Percentiles rank a stretch among this genome's conserved stretches.
phyloP scores from a whole-genome alignment of 2,888 invertebrate genomes.

The Amaurobius ferox region DNA sequence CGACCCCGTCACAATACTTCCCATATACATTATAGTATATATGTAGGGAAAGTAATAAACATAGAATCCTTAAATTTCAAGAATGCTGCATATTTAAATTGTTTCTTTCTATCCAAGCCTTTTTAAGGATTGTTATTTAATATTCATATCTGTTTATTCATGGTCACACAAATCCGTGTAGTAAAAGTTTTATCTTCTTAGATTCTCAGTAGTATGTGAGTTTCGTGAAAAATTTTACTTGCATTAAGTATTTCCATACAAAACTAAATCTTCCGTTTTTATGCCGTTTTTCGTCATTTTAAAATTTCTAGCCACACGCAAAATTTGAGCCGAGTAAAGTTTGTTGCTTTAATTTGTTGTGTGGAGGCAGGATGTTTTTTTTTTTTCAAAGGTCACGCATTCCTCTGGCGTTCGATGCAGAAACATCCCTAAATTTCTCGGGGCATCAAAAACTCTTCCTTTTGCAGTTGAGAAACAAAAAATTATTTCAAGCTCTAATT shows the following conservation, averaged over 20 bases:
- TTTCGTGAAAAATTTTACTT: constrained; percentile 9
- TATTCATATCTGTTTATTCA: constrained; percentile 18
- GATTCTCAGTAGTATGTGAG: background rate
- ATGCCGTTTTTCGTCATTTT: constrained; percentile 4
- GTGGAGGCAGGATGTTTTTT: too few relatives aligned
- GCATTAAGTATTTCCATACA: constrained; percentile 15
- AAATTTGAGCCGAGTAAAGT: constrained; percentile 15
- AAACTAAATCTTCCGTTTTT: constrained; percentile 12
- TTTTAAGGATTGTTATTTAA: background rate
- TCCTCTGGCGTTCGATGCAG: constrained; percentile 4
- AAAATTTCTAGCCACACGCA: constrained; percentile 19
- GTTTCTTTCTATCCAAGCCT: too few relatives aligned
- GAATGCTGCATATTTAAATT: too few relatives aligned
- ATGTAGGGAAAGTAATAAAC: too few relatives aligned
- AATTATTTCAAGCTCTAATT: constrained; percentile 33
- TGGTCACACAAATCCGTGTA: background rate
- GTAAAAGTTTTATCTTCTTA: constrained; percentile 12
- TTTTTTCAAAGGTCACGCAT: constrained; percentile 51
- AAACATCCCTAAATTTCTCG: background rate
- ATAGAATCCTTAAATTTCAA: too few relatives aligned
- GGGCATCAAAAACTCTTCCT: constrained; percentile 11
- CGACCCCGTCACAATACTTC: too few relatives aligned
- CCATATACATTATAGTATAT: too few relatives aligned
- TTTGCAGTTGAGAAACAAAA: constrained; percentile 21
- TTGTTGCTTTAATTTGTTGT: constrained; percentile 26